Conservation (phyloP, 2,797 vertebrate genomes). For the Sarcoramphus papa region DNA sequence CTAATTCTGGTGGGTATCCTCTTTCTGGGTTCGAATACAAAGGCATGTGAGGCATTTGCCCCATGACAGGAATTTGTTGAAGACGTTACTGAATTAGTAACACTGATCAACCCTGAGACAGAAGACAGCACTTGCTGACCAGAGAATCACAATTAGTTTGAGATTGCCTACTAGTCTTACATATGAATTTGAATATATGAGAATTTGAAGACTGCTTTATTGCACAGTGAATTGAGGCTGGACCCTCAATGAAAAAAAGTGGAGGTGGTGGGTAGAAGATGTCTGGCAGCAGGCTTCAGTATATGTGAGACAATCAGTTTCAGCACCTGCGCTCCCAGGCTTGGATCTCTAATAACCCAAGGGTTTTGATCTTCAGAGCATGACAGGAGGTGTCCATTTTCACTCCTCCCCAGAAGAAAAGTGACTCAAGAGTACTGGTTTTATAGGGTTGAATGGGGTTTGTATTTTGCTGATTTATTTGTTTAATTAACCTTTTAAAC, state of each 20-base stretch:
- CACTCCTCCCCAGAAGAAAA: background rate
- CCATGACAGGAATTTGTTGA: background rate
- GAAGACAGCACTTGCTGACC: background rate
- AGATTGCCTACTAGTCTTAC: background rate
- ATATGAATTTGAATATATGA: background rate
- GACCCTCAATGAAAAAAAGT: background rate
- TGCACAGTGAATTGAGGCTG: background rate
- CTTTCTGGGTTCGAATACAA: background rate
- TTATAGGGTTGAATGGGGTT: background rate
- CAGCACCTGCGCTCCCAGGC: background rate
- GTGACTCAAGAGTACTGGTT: background rate
- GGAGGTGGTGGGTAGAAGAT: background rate
- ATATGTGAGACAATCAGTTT: background rate
- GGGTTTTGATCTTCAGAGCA: background rate
- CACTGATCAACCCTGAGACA: background rate
- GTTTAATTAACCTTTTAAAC: constrained; percentile 6
- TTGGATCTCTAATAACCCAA: background rate
- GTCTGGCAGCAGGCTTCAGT: background rate
- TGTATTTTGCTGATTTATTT: background rate
- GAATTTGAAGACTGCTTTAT: background rate
- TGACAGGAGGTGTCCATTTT: background rate
- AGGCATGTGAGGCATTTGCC: background rate
- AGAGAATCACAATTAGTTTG: background rate
- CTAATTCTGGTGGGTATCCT: background rate
- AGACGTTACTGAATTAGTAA: background rate